A percentile compares a stretch with the other conserved stretches of the same genome.
Evolutionary conservation across 2,888 invertebrate species (phyloP).

Genomic region (Plebejus melissa): DNA sequence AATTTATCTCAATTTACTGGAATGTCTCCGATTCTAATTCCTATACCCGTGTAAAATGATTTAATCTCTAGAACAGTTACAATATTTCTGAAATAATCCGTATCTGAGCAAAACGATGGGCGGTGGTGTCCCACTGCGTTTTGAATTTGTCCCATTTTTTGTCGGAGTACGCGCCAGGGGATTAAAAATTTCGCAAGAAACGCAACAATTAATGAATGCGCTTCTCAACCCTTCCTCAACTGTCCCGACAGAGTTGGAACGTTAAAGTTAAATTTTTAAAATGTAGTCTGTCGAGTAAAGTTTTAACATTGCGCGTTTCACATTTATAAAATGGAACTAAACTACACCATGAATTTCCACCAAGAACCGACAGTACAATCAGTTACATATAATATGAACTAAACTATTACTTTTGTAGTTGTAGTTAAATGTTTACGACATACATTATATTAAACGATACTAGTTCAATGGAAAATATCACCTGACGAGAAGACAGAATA

Average conservation of each 20-base stretch:
- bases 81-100: neutral
- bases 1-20: neutral
- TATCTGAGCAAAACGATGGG: neutral
- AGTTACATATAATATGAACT: no score
- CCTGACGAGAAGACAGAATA: no score
- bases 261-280: neutral
- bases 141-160: neutral
- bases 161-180: neutral
- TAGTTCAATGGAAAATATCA: no score
- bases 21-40: neutral
- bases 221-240: conserved; percentile 9
- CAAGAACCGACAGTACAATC: no score
- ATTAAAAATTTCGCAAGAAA: conserved; percentile 25
- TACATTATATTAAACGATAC: no score
- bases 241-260: neutral
- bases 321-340: neutral
- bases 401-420: no score
- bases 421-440: no score
- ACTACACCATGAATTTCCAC: neutral
- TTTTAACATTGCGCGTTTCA: neutral
- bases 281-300: neutral
- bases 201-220: conserved; percentile 10
- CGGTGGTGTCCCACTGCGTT: neutral
- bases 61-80: neutral
- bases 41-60: neutral